Conservation (phyloP, 2,797 vertebrate genomes). For the Notolepis coatsorum region DNA sequence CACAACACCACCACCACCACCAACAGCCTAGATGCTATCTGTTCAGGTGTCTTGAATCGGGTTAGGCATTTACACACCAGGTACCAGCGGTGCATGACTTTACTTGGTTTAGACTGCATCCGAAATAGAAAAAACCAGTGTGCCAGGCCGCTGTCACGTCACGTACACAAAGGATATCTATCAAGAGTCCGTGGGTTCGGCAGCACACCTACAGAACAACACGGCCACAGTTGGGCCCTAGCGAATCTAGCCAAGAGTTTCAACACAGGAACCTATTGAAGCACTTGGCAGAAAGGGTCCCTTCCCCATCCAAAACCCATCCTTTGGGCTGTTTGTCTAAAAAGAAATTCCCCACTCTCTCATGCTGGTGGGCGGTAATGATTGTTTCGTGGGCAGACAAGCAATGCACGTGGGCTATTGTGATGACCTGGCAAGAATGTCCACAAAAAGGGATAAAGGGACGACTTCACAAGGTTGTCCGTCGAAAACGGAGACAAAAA, state of each 20-base stretch:
- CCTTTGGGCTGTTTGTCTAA: slow-evolving; percentile 50
- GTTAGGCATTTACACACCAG: too few relatives aligned
- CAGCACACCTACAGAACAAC: slow-evolving; percentile 58
- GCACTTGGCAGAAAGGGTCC: slow-evolving; percentile 42
- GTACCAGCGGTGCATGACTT: slow-evolving; percentile 19
- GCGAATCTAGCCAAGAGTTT: slow-evolving; percentile 18
- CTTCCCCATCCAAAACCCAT: slow-evolving; percentile 49
- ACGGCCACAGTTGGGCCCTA: slow-evolving; percentile 24
- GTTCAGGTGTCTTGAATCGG: too few relatives aligned
- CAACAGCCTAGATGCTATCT: too few relatives aligned
- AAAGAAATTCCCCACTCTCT: slow-evolving; percentile 45
- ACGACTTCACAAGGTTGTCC: slow-evolving; percentile 57
- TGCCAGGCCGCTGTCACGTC: slow-evolving; percentile 32
- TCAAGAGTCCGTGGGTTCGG: slow-evolving; percentile 40
- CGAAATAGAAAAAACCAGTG: background rate
- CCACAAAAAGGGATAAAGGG: slow-evolving; percentile 55
- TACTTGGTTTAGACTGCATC: background rate
- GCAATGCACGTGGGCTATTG: slow-evolving; percentile 64
- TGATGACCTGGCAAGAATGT: slow-evolving; percentile 71
- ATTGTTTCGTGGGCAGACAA: slow-evolving; percentile 66
- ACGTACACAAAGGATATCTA: slow-evolving; percentile 35
- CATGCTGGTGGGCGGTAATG: slow-evolving; percentile 53
- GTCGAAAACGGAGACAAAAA: slow-evolving; percentile 44
- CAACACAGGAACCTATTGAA: slow-evolving; percentile 44
- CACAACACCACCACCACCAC: too few relatives aligned